phyloP scores from a whole-genome alignment of 2,113 vertebrate species.

The Epinephelus moara region DNA sequence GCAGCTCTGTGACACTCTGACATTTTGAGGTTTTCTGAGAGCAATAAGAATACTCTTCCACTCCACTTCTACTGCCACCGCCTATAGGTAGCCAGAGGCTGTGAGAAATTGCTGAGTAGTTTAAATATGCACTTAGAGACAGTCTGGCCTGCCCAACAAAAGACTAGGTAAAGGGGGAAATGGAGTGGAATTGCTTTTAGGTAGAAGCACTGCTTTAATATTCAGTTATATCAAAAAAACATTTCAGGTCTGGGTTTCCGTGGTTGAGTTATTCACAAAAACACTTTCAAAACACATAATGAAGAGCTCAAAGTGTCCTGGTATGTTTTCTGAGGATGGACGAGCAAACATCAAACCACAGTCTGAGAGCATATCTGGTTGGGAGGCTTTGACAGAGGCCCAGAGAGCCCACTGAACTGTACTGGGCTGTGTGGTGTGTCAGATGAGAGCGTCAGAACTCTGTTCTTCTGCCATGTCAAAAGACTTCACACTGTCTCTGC shows the following conservation, averaged over 20 bases:
- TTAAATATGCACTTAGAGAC: slow-evolving; percentile 74
- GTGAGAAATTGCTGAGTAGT: slow-evolving; percentile 63
- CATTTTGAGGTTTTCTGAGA: slow-evolving; percentile 42
- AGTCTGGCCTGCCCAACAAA: slow-evolving; percentile 59
- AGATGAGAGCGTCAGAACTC: slow-evolving; percentile 31
- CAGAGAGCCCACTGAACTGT: slow-evolving; percentile 34
- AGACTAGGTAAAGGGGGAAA: slow-evolving; percentile 49
- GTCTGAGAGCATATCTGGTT: slow-evolving; percentile 38
- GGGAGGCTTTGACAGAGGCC: slow-evolving; percentile 41
- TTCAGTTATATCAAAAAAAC: slow-evolving; percentile 53
- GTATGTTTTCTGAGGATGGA: slow-evolving; percentile 48
- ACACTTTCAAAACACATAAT: slow-evolving; percentile 55
- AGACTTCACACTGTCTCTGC: slow-evolving; percentile 44
- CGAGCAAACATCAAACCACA: slow-evolving; percentile 60
- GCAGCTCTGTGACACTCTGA: slow-evolving; percentile 14
- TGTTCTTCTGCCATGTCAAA: slow-evolving; percentile 46
- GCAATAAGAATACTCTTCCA: slow-evolving; percentile 40
- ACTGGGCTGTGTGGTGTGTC: slow-evolving; percentile 8
- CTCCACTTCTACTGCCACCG: slow-evolving; percentile 24
- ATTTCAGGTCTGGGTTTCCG: slow-evolving; percentile 26
- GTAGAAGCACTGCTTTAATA: slow-evolving; percentile 58
- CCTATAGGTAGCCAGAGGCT: slow-evolving; percentile 54
- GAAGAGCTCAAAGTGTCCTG: slow-evolving; percentile 37
- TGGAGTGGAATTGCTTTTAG: slow-evolving; percentile 68
- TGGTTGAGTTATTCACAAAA: slow-evolving; percentile 44